Conservation (phyloP, 2,888 invertebrate species). For the Venusia cambrica region DNA sequence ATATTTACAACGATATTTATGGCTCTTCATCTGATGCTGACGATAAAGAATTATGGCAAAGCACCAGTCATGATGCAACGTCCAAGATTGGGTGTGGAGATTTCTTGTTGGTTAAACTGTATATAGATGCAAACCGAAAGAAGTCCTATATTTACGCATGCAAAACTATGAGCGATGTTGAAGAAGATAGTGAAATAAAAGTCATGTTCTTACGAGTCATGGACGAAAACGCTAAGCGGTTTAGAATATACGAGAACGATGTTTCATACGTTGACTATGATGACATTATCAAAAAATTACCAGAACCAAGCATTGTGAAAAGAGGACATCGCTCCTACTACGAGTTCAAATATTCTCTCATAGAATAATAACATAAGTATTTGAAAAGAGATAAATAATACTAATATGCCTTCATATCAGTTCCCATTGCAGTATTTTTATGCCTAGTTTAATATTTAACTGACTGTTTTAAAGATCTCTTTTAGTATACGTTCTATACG, state of each 20-base stretch:
- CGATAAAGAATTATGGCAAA: no score
- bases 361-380: no score
- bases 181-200: neutral
- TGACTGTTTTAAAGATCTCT: no score
- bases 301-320: neutral
- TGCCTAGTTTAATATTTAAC: no score
- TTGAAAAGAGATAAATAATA: neutral
- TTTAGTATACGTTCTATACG: no score
- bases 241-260: neutral
- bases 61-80: no score
- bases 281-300: neutral
- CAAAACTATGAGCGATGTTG: neutral
- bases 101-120: neutral
- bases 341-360: neutral
- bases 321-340: neutral
- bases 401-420: no score
- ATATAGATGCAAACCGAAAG: neutral
- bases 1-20: no score
- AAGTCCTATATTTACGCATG: neutral
- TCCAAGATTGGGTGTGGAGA: no score
- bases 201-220: constrained; percentile 1
- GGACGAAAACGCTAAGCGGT: constrained; percentile 1
- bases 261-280: neutral
- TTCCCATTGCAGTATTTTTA: no score
- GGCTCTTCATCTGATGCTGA: no score